Percentiles rank a stretch among this genome's conserved stretches.
Evolutionary conservation across 2,113 vertebrate species (phyloP).

Genomic region (Cyprinus carpio): DNA sequence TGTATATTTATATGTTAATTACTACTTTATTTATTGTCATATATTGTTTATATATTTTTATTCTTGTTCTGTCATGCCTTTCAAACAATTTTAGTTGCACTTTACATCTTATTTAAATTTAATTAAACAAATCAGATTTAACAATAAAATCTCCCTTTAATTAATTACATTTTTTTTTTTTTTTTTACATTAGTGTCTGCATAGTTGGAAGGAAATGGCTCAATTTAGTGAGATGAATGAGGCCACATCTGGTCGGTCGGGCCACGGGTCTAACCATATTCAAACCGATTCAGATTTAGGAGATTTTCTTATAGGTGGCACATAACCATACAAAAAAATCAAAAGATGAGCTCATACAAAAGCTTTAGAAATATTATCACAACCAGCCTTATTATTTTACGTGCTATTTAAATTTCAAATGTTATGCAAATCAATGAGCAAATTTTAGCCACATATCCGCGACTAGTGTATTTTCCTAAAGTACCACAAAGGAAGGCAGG

Average conservation of each 20-base stretch:
- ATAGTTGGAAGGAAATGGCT: not conserved
- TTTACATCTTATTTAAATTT: too few relatives aligned
- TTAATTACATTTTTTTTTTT: too few relatives aligned
- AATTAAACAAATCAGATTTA: too few relatives aligned
- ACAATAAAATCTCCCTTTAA: too few relatives aligned
- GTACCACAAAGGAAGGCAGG: constrained; percentile 37
- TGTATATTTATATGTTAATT: too few relatives aligned
- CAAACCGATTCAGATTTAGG: constrained; percentile 65
- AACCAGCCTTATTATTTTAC: constrained; percentile 70
- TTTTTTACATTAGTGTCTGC: not conserved
- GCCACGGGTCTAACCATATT: constrained; percentile 34
- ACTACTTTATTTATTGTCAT: too few relatives aligned
- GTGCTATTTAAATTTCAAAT: constrained; percentile 76
- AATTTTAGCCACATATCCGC: constrained; percentile 50
- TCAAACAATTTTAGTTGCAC: too few relatives aligned
- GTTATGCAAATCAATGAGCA: constrained; percentile 67
- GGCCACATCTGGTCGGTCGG: constrained; percentile 4
- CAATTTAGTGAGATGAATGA: constrained; percentile 11
- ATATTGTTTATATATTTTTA: not conserved
- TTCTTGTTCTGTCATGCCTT: too few relatives aligned
- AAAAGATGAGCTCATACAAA: constrained; percentile 47
- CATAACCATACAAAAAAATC: constrained; percentile 38
- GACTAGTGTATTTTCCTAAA: constrained; percentile 62
- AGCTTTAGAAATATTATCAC: constrained; percentile 61
- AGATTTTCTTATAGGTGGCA: constrained; percentile 51